Percentiles rank a stretch among this genome's conserved stretches.
Evolutionary conservation across 2,888 invertebrate species (phyloP).

Genomic region (Ennomos quercinarius): DNA sequence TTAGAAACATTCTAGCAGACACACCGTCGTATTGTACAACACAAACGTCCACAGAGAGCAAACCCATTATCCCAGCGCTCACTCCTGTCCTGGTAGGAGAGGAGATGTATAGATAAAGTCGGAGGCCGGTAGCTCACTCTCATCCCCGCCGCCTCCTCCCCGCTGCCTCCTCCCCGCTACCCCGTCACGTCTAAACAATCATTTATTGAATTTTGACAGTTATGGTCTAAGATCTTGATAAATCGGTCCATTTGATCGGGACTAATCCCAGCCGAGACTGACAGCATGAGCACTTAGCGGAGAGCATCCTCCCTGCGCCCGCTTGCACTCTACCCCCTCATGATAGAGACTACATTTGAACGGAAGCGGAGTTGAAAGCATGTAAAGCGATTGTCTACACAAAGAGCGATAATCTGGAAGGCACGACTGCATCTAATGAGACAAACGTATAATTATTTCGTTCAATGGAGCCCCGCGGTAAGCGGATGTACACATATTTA

Average conservation of each 20-base stretch:
- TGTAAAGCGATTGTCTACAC: slow-evolving; percentile 26
- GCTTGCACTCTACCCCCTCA: background rate
- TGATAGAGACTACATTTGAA: background rate
- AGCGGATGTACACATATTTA: slow-evolving; percentile 13
- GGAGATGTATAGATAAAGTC: too few species aligned
- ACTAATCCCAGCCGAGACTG: slow-evolving; percentile 39
- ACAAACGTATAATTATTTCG: slow-evolving; percentile 32
- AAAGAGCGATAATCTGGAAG: slow-evolving; percentile 30
- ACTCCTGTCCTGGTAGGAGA: too few species aligned
- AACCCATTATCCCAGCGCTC: too few species aligned
- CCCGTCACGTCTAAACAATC: slow-evolving; percentile 40
- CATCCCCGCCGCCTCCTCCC: slow-evolving; percentile 34
- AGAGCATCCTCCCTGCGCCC: background rate
- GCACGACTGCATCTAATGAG: slow-evolving; percentile 37
- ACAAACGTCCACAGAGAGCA: too few species aligned
- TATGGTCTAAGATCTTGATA: slow-evolving; percentile 41
- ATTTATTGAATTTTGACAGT: slow-evolving; percentile 44
- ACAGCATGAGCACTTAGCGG: slow-evolving; percentile 26
- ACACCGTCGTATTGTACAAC: too few species aligned
- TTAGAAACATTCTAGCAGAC: too few species aligned
- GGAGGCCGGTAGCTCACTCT: too few species aligned
- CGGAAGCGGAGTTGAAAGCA: background rate
- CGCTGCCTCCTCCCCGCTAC: slow-evolving; percentile 1
- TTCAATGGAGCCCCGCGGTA: slow-evolving; percentile 8
- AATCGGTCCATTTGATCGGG: slow-evolving; percentile 38